phyloP scores from a whole-genome alignment of 2,113 vertebrate genomes.

The Chlamydotis undulata region DNA sequence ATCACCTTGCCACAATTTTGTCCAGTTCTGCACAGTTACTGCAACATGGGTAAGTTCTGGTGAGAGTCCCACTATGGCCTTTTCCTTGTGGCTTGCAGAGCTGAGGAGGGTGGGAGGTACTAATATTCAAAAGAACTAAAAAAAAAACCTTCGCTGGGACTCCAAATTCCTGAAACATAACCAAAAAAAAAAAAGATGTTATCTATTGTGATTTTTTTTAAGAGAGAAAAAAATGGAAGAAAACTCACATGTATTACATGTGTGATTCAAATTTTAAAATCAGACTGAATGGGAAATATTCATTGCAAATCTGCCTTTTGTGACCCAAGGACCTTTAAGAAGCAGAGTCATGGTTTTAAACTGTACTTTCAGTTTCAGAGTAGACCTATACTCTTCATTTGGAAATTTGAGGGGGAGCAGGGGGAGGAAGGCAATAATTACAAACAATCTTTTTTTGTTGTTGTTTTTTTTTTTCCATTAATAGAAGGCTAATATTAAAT shows the following conservation, averaged over 20 bases:
- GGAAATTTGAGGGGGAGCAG: neutral
- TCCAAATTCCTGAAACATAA: neutral
- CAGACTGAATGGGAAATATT: neutral
- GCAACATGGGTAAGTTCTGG: neutral
- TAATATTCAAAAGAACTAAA: neutral
- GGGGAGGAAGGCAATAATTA: neutral
- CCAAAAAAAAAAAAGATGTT: neutral
- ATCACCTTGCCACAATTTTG: neutral
- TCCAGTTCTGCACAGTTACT: neutral
- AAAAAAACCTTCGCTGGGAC: neutral
- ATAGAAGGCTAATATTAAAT: slow-evolving; percentile 13
- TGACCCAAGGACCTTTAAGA: neutral
- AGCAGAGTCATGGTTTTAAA: neutral
- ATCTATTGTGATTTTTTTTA: neutral
- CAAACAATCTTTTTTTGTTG: neutral
- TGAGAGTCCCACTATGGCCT: neutral
- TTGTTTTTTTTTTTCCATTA: neutral
- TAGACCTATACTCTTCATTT: neutral
- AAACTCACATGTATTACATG: neutral
- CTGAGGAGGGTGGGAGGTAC: neutral
- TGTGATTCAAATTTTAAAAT: neutral
- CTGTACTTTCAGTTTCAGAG: neutral
- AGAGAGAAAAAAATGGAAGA: neutral
- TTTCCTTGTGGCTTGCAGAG: neutral
- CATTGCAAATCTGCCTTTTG: neutral